Conservation (phyloP, 2,113 vertebrate species). For the Ophiodon elongatus region DNA sequence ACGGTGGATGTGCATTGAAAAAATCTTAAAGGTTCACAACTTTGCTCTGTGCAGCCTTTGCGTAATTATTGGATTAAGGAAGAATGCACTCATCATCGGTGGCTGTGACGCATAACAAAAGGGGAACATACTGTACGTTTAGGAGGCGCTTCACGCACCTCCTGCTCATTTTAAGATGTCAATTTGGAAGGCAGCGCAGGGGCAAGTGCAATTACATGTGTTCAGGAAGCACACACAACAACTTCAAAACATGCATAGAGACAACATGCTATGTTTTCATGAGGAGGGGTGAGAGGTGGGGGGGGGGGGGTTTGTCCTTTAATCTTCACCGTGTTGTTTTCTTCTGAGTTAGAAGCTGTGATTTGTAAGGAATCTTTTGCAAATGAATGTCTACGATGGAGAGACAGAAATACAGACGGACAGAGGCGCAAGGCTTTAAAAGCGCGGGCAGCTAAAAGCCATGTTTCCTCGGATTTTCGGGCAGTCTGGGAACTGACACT, state of each 20-base stretch:
- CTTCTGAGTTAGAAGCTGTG: background rate
- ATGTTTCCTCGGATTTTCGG: slow-evolving; percentile 76
- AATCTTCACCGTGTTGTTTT: background rate
- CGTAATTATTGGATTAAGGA: slow-evolving; percentile 89
- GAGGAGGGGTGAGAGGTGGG: too few relatives aligned
- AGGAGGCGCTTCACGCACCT: slow-evolving; percentile 60
- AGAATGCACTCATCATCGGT: slow-evolving; percentile 86
- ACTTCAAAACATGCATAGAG: slow-evolving; percentile 5
- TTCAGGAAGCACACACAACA: slow-evolving; percentile 30
- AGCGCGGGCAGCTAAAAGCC: slow-evolving; percentile 73
- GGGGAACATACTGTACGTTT: slow-evolving; percentile 71
- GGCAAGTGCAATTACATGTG: slow-evolving; percentile 83
- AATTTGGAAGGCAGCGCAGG: slow-evolving; percentile 65
- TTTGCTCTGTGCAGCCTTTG: slow-evolving; percentile 60
- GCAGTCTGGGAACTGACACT: slow-evolving; percentile 75
- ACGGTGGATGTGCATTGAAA: slow-evolving; percentile 32
- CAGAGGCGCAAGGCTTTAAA: slow-evolving; percentile 38
- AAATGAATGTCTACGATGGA: slow-evolving; percentile 62
- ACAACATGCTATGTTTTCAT: slow-evolving; percentile 1
- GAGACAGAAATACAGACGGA: slow-evolving; percentile 8
- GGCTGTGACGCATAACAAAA: slow-evolving; percentile 81
- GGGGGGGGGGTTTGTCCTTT: background rate
- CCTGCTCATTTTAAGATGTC: slow-evolving; percentile 72
- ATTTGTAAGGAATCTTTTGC: slow-evolving; percentile 83
- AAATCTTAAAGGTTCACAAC: slow-evolving; percentile 61